These are phyloP conservation scores for Boleophthalmus pectinirostris DNA, from an alignment of 2,113 vertebrate genomes.

Conservation along the genomic window DNA sequence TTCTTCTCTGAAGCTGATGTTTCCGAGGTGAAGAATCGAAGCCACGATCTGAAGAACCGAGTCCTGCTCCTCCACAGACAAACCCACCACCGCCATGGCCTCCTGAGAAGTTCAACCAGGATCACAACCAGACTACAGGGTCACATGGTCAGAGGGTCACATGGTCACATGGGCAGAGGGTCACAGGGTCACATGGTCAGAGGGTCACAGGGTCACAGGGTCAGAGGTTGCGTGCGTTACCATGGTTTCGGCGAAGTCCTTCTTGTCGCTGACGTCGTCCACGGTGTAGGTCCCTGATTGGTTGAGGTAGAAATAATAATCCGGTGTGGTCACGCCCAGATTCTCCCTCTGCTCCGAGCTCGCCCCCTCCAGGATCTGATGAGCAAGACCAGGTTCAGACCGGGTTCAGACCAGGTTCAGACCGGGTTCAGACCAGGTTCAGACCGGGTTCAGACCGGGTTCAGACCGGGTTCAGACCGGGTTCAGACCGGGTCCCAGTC, in stretches of 20 bases:
- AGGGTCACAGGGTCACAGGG: background rate
- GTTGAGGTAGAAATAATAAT: conserved; percentile 95
- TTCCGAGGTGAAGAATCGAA: conserved; percentile 92
- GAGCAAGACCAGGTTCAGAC: background rate
- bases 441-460: too few relatives aligned
- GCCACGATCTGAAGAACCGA: conserved; percentile 90
- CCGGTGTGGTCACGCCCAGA: conserved; percentile 89
- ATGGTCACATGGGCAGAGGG: too few relatives aligned
- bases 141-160: too few relatives aligned
- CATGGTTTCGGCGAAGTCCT: conserved; percentile 91
- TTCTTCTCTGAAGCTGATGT: conserved; percentile 89
- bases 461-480: too few relatives aligned
- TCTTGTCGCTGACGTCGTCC: conserved; percentile 89
- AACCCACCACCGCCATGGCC: conserved; percentile 94
- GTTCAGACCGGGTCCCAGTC: too few relatives aligned
- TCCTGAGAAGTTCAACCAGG: conserved; percentile 70
- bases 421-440: too few relatives aligned
- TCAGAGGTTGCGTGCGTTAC: conserved; percentile 61
- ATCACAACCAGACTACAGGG: background rate
- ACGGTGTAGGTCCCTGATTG: conserved; percentile 94
- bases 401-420: too few relatives aligned
- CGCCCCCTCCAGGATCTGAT: conserved; percentile 88
- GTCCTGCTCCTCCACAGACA: conserved; percentile 78
- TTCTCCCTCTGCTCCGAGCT: conserved; percentile 85
- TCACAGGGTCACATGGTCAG: too few relatives aligned